Evolutionary conservation across 2,888 invertebrate species (phyloP).

Genomic region (Thymelicus sylvestris): DNA sequence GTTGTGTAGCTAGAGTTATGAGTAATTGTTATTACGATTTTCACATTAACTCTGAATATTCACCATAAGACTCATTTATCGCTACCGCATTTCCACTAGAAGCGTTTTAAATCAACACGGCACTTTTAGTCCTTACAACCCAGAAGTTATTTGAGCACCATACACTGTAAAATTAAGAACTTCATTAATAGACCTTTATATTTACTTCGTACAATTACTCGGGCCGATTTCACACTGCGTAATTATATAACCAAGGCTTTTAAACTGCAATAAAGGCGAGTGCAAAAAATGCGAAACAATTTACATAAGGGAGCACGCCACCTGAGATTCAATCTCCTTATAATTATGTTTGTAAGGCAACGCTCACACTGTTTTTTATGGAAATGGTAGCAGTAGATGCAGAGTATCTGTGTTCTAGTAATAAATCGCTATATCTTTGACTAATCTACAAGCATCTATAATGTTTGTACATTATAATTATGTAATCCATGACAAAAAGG

Average conservation of each 20-base stretch:
- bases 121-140: too few relatives aligned
- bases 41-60: too few relatives aligned
- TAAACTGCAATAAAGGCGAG: slow-evolving; percentile 59
- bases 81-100: too few relatives aligned
- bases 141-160: background rate
- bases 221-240: slow-evolving; percentile 57
- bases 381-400: slow-evolving; percentile 44
- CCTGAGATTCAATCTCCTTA: slow-evolving; percentile 71
- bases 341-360: slow-evolving; percentile 67
- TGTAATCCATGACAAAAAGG: too few relatives aligned
- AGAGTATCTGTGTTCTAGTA: background rate
- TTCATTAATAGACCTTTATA: background rate
- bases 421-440: background rate
- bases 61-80: too few relatives aligned
- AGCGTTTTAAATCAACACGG: too few relatives aligned
- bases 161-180: background rate
- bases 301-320: slow-evolving; percentile 73
- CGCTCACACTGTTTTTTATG: slow-evolving; percentile 33
- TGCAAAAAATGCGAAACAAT: slow-evolving; percentile 57
- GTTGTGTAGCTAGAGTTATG: too few relatives aligned
- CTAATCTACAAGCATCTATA: background rate
- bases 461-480: background rate
- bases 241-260: slow-evolving; percentile 68
- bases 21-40: too few relatives aligned
- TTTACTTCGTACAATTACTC: slow-evolving; percentile 28